Conservation (phyloP, 2,888 invertebrate species). For the Hemicrepidius hirtus region DNA sequence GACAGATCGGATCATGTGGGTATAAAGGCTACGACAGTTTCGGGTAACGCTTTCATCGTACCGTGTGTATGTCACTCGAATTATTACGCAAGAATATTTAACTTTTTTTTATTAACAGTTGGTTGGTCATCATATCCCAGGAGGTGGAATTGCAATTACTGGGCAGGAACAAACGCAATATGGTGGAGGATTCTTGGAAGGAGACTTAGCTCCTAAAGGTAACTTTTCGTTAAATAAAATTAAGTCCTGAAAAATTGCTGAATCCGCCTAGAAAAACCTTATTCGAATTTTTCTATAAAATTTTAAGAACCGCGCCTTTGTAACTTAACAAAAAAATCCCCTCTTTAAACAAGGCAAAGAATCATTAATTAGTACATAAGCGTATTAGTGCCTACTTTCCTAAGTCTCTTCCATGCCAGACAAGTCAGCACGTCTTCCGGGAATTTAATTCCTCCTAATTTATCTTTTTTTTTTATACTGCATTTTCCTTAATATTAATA, state of each 20-base stretch:
- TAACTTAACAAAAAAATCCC: no score
- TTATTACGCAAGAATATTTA: no score
- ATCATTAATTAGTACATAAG: no score
- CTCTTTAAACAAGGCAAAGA: no score
- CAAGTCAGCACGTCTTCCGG: no score
- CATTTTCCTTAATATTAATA: no score
- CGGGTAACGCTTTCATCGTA: neutral
- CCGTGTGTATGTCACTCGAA: neutral
- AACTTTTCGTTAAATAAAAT: constrained; percentile 40
- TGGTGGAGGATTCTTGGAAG: constrained; percentile 75
- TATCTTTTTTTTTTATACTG: no score
- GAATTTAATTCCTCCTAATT: constrained; percentile 28
- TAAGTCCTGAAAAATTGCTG: neutral
- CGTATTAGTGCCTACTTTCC: no score
- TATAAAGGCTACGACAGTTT: neutral
- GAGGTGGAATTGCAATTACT: constrained; percentile 83
- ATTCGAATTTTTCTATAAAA: no score
- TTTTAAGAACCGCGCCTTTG: no score
- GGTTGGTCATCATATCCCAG: constrained; percentile 84
- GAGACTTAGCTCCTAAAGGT: constrained; percentile 73
- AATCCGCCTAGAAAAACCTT: no score
- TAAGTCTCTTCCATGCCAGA: no score
- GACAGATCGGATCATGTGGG: neutral
- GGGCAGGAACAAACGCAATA: constrained; percentile 83
- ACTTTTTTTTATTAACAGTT: constrained; percentile 75